phyloP scores from a whole-genome alignment of 2,113 vertebrate genomes.

The Sigmodon hispidus region DNA sequence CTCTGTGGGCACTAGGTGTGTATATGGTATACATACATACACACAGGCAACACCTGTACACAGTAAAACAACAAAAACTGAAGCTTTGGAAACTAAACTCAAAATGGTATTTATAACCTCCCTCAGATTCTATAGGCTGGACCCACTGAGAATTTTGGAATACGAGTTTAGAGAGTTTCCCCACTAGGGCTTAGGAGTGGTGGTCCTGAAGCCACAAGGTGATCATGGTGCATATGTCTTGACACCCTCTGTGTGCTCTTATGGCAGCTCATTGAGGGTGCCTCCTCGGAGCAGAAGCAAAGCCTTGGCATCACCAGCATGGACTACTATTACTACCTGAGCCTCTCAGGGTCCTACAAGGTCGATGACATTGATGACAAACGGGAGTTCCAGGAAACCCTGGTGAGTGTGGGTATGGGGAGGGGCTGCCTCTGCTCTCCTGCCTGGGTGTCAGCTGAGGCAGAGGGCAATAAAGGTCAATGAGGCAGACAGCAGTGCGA shows the following conservation, averaged over 20 bases:
- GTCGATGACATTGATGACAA: slow-evolving; percentile 98
- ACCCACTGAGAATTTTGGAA: background rate
- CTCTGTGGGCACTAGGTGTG: background rate
- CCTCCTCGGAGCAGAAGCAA: slow-evolving; percentile 92
- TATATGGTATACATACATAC: no score
- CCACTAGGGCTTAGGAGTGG: fast-evolving
- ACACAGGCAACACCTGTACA: background rate
- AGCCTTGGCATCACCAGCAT: slow-evolving; percentile 95
- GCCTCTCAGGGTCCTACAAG: slow-evolving; percentile 97
- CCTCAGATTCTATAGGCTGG: background rate
- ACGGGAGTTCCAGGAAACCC: slow-evolving; percentile 95
- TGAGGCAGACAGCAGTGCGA: background rate
- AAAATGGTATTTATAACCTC: background rate
- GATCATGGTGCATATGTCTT: background rate
- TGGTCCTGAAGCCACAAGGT: fast-evolving
- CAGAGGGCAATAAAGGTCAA: background rate
- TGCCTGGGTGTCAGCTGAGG: fast-evolving
- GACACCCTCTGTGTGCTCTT: background rate
- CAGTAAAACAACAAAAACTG: background rate
- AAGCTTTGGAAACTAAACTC: background rate
- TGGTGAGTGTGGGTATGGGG: slow-evolving; percentile 84
- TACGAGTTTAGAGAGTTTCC: background rate
- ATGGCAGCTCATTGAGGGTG: slow-evolving; percentile 95
- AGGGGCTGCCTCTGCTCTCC: background rate
- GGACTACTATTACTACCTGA: slow-evolving; percentile 97